phyloP scores from a whole-genome alignment of 2,797 vertebrate species.

The Aplochiton taeniatus region DNA sequence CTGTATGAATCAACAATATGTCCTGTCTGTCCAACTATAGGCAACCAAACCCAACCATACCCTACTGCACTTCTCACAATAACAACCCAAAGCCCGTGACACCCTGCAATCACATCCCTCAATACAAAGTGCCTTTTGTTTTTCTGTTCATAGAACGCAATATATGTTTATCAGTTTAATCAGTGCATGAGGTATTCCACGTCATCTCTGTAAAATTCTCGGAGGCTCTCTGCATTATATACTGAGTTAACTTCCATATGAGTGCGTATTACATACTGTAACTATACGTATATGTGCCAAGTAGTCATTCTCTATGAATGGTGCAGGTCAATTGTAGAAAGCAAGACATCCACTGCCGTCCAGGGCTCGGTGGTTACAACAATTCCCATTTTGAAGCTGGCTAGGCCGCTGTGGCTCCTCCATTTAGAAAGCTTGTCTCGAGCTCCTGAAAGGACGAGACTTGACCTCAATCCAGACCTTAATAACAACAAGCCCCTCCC shows the following conservation, averaged over 20 bases:
- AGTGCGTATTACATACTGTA: no score
- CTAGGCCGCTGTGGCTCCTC: slow-evolving; percentile 31
- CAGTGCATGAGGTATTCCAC: not conserved
- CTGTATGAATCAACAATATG: slow-evolving; percentile 84
- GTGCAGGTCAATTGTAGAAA: not conserved
- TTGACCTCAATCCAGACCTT: slow-evolving; percentile 75
- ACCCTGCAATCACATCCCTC: not conserved
- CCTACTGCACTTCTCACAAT: slow-evolving; percentile 5
- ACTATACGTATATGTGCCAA: no score
- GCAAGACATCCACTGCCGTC: no score
- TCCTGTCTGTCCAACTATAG: slow-evolving; percentile 64
- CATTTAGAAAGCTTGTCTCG: slow-evolving; percentile 35
- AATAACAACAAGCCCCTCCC: slow-evolving; percentile 69
- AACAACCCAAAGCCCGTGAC: not conserved
- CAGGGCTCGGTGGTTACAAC: no score
- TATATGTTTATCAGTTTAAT: no score
- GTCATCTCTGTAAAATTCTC: no score
- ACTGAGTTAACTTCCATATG: no score
- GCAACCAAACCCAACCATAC: slow-evolving; percentile 34
- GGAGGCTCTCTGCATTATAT: no score
- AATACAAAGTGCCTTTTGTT: slow-evolving; percentile 15
- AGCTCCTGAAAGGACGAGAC: slow-evolving; percentile 52
- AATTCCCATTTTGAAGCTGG: not conserved
- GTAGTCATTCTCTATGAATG: no score
- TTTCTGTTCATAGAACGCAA: no score